These are phyloP conservation scores for Holothuria scabra DNA, from an alignment of 53 echinoderm and acorn worm species.

Conservation along the genomic window DNA sequence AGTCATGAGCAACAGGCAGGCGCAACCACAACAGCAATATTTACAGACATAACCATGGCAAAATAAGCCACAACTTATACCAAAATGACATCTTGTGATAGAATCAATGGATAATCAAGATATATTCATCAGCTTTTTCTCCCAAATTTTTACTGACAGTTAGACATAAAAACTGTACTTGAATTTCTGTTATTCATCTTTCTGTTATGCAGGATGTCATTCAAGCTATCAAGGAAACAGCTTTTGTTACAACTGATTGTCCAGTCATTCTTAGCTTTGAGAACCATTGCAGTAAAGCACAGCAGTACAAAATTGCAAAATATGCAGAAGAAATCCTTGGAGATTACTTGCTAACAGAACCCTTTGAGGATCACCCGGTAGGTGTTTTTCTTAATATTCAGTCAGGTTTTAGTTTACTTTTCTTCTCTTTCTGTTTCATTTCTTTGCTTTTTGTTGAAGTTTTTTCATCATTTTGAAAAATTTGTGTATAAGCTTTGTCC, in stretches of 20 bases:
- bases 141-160: too few species aligned
- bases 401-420: not conserved
- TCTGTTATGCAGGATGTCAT: constrained; percentile 82
- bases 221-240: constrained; percentile 94
- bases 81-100: too few species aligned
- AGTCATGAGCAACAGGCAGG: too few species aligned
- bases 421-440: not conserved
- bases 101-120: too few species aligned
- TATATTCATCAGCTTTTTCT: too few species aligned
- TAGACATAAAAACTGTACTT: too few species aligned
- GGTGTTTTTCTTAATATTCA: not conserved
- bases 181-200: too few species aligned
- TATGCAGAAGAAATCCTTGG: constrained; percentile 98
- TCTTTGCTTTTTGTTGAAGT: not conserved
- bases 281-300: constrained; percentile 95
- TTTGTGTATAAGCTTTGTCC: too few species aligned
- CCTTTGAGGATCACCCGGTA: constrained; percentile 76
- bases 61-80: too few species aligned
- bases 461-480: too few species aligned
- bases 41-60: too few species aligned
- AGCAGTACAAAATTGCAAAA: constrained; percentile 97
- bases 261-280: constrained; percentile 98
- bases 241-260: constrained; percentile 96
- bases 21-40: too few species aligned
- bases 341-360: constrained; percentile 80